Conservation (phyloP, 1,140 invertebrate genomes). For the Ganaspis sp. region DNA sequence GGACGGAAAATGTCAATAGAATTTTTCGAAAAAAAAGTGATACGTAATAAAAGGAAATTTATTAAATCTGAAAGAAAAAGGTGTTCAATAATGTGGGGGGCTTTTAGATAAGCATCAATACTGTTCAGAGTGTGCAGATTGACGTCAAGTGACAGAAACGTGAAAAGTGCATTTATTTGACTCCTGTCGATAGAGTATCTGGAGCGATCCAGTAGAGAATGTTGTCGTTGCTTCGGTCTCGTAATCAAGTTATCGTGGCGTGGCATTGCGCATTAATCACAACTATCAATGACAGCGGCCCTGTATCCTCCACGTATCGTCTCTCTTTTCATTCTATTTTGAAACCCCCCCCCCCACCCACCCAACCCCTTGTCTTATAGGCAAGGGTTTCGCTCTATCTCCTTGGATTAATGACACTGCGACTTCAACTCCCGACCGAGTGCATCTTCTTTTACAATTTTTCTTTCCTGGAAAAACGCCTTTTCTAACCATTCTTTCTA, state of each 20-base stretch:
- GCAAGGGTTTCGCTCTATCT: neutral
- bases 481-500: neutral
- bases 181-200: constrained; percentile 25
- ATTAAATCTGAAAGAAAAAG: neutral
- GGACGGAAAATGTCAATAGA: no score
- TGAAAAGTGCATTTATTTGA: constrained; percentile 24
- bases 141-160: constrained; percentile 37
- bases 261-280: constrained; percentile 68
- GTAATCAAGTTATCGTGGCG: constrained; percentile 68
- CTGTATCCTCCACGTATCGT: constrained; percentile 2
- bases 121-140: constrained; percentile 39
- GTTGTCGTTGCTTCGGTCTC: constrained; percentile 49
- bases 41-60: no score
- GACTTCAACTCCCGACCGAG: constrained; percentile 2
- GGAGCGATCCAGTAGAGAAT: constrained; percentile 32
- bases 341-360: neutral
- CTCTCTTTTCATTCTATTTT: neutral
- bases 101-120: constrained; percentile 9
- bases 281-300: constrained; percentile 69
- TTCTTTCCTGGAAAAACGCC: neutral
- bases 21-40: no score
- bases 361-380: neutral
- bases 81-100: neutral
- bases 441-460: neutral
- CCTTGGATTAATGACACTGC: constrained; percentile 12